These are phyloP conservation scores for Amblyjoppa proteus DNA, from an alignment of 2,888 invertebrate genomes.

Conservation along the genomic window DNA sequence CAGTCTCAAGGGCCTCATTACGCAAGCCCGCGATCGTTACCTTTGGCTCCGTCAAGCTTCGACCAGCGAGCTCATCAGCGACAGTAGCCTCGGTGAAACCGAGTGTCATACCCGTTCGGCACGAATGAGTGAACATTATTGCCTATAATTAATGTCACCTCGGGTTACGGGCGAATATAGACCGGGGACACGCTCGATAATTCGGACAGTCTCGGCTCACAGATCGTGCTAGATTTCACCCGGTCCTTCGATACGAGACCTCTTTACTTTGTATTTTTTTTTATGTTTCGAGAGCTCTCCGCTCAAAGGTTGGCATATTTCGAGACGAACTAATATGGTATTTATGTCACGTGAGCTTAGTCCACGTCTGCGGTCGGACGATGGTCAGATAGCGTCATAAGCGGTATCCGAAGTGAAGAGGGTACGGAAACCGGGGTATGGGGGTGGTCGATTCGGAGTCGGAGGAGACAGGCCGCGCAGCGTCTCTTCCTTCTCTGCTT, in stretches of 20 bases:
- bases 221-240: slow-evolving; percentile 57
- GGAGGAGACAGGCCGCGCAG: slow-evolving; percentile 32
- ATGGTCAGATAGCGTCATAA: slow-evolving; percentile 69
- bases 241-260: slow-evolving; percentile 27
- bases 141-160: slow-evolving; percentile 59
- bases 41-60: slow-evolving; percentile 35
- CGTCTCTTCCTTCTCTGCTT: slow-evolving; percentile 50
- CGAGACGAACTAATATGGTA: slow-evolving; percentile 68
- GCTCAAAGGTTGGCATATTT: slow-evolving; percentile 57
- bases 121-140: slow-evolving; percentile 49
- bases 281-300: slow-evolving; percentile 10
- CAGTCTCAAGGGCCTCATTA: slow-evolving; percentile 54
- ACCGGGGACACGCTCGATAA: slow-evolving; percentile 30
- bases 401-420: slow-evolving; percentile 67
- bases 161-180: slow-evolving; percentile 38
- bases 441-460: slow-evolving; percentile 58
- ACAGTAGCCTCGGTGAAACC: slow-evolving; percentile 7
- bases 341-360: slow-evolving; percentile 71
- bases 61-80: slow-evolving; percentile 23
- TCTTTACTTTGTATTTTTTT: slow-evolving; percentile 27
- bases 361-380: slow-evolving; percentile 63
- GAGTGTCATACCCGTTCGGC: slow-evolving; percentile 34
- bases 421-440: slow-evolving; percentile 48
- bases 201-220: slow-evolving; percentile 43
- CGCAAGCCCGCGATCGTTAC: slow-evolving; percentile 24